Evolutionary conservation across 1,140 invertebrate genomes (phyloP).

Genomic region (Sogatella furcifera): DNA sequence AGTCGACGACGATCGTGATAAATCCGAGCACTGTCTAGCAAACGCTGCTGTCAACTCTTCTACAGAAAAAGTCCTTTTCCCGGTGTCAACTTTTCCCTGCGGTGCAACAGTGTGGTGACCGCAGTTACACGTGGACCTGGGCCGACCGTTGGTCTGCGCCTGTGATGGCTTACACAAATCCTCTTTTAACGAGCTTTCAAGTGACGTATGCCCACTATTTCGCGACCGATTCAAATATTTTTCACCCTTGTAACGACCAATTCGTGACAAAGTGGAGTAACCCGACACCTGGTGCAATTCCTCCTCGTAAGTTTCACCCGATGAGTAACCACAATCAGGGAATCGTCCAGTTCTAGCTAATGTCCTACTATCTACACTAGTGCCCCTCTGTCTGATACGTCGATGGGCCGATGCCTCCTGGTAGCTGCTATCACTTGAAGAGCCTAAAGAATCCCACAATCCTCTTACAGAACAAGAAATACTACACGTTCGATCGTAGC

Average conservation of each 20-base stretch:
- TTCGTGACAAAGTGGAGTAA: slow-evolving; percentile 18
- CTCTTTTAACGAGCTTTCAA: slow-evolving; percentile 10
- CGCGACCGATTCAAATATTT: slow-evolving; percentile 9
- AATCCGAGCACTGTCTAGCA: slow-evolving; percentile 13
- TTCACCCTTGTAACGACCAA: slow-evolving; percentile 13
- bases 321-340: slow-evolving; percentile 10
- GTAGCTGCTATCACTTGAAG: slow-evolving; percentile 15
- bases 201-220: slow-evolving; percentile 9
- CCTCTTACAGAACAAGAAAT: slow-evolving; percentile 17
- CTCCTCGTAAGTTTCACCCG: slow-evolving; percentile 3
- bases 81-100: slow-evolving; percentile 8
- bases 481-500: slow-evolving; percentile 14
- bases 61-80: slow-evolving; percentile 25
- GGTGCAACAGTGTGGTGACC: slow-evolving; percentile 20
- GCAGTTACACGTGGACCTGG: slow-evolving; percentile 24
- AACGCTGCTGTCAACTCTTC: slow-evolving; percentile 21
- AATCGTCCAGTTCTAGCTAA: slow-evolving; percentile 4
- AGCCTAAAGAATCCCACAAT: slow-evolving; percentile 21
- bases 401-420: slow-evolving; percentile 6
- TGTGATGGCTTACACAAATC: neutral
- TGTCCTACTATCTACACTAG: slow-evolving; percentile 20
- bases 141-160: slow-evolving; percentile 4
- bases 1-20: slow-evolving; percentile 13
- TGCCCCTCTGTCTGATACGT: slow-evolving; percentile 16
- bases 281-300: slow-evolving; percentile 9